Base-by-base conservation (phyloP, 2,797 vertebrate genomes). In the Enteromius treurensis region DNA sequence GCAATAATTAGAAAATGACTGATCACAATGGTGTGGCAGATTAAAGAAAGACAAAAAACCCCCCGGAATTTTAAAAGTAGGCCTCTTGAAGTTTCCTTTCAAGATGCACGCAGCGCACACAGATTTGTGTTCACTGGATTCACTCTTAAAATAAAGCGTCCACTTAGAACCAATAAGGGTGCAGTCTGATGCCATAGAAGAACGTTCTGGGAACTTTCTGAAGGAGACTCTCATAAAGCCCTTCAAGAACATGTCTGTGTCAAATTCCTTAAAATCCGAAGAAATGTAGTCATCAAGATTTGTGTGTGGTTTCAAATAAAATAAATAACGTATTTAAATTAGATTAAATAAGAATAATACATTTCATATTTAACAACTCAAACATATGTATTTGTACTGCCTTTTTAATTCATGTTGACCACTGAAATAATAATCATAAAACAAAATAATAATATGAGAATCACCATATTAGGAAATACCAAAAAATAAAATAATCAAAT, bases 1-100 rank as follows among this genome's bases (percentile, higher is more conserved):
- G 11, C 60, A 64, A 64, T n/a, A 60, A 67, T 55, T 29, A 34
- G 42, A 79, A 79, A 83, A 82, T 67, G 51, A 47, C 55, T 47
- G 60, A 49, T 51, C n/a, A 45, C 76, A 60, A 73, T 67, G 60
- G 23, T 69, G 53, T 76, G 29, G 60, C 26, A 71, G 23, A 67
- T 78, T 74, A 45, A 8, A 77, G n/a, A 84, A 62, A 73, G 26
- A 47, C 26, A 80, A 55, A 71, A 3, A 21, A 70, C 60, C 26
- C 26, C 26, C 26, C 1, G 26, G 4, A 51, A 74, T 67, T n/a
- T 4, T 34, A 64, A 42, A 65, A 40, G 69, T 9, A 49, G 51
- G 17, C 47, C 17, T 13, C 47, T 14, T 34, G 19, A 83, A 60
- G 14, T 17, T 34, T 67, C 26, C 15, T 60, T 26, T 77, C n/a